Base-by-base conservation (phyloP, 1,140 invertebrate genomes). In the Oscheius sp. region DNA sequence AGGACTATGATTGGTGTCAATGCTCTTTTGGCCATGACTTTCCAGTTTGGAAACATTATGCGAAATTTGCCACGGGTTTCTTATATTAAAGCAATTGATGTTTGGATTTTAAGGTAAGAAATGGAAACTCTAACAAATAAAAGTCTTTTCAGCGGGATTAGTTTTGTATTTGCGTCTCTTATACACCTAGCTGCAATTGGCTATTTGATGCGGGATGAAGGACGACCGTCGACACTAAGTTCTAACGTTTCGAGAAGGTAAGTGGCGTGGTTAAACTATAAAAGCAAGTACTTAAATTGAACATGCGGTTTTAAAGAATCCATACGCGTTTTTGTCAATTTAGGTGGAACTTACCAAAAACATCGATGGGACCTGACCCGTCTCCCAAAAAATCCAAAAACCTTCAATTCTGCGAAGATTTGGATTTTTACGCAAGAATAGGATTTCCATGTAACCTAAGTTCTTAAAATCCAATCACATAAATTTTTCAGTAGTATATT, bases 1-100 rank as follows among this genome's bases (percentile, higher is more conserved):
- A 52, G 82, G 23, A 83, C 82, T 18, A 84, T 83, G 83, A 58
- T 38, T 61, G 72, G 75, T 59, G 76, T 77, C 28, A 83, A 83
- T 68, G 75, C 83, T 34, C 68, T 83, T n/a, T 70, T 84, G 42
- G 82, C 82, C 0, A 82, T 83, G 77, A 84, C 77, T 2, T 84
- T 84, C 65, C 82, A 83, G 61, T 83, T 83, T 68, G 81, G 81
- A 38, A 80, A 80, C 38, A 82, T 83, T 59, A 83, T 84, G 36
- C 66, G 81, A 38, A 83, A 83, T 70, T 67, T 83, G 64, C 82
- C 82, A 38, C 42, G 82, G 64, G 82, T 84, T 15, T 81, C 74
- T 35, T 79, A 80, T 59, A 55, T 79, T 46, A 79, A 79, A 63
- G 77, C 77, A 4, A 79, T 79, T 38, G 77, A 79, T 65, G 55